Evolutionary conservation across 2,888 invertebrate species (phyloP).

Genomic region (Rotaria socialis): DNA sequence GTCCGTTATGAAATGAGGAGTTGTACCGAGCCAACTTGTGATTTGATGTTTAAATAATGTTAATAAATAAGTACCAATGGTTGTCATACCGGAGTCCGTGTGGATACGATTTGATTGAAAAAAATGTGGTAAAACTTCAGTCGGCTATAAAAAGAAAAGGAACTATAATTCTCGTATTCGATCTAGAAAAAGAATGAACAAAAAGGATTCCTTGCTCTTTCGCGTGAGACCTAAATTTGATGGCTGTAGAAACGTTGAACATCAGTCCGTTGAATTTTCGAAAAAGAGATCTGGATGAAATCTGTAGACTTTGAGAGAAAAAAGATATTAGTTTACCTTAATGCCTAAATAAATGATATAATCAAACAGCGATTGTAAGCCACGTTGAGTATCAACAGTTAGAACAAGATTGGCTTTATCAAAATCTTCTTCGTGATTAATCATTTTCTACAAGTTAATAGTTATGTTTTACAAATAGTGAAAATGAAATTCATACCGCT

Average conservation of each 20-base stretch:
- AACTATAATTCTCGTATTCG: no score
- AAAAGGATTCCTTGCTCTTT: no score
- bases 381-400: neutral
- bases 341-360: slow-evolving; percentile 4
- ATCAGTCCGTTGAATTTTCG: no score
- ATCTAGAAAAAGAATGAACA: no score
- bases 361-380: neutral
- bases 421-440: neutral
- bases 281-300: no score
- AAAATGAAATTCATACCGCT: neutral
- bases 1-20: neutral
- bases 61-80: slow-evolving; percentile 2
- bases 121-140: slow-evolving; percentile 16
- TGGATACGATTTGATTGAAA: slow-evolving; percentile 9
- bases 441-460: neutral
- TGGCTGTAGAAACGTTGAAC: no score
- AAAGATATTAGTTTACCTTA: neutral
- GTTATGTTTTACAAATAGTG: neutral
- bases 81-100: slow-evolving; percentile 12
- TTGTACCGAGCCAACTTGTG: slow-evolving; percentile 25
- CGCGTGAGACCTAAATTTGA: no score
- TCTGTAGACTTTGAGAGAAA: neutral
- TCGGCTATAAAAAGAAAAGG: neutral
- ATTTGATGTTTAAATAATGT: slow-evolving; percentile 28
- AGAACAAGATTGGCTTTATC: neutral